Base-by-base conservation (phyloP, 2,797 vertebrate species). In the Falco berigora region DNA sequence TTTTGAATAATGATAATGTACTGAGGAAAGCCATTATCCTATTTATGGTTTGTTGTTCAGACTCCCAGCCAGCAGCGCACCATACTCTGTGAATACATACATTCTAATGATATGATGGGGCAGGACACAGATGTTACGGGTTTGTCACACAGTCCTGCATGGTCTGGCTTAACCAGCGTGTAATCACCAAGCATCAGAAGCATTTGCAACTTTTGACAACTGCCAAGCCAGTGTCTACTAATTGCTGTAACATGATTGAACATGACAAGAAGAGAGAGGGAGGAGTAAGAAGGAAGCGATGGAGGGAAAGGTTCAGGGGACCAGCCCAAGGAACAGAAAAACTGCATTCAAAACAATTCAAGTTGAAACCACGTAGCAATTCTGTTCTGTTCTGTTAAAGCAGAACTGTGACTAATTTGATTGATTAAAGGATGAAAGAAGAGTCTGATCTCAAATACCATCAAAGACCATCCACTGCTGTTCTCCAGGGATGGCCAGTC, bases 31-130 rank as follows among this genome's bases (percentile, higher is more conserved):
- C 38, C 79, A 90, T 76, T 96, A 73, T 92, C 75, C 68, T 83
- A 81, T 89, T 87, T 66, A 90, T 69, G 76, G 96, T 94, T 96
- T 96, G 95, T 94, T 95, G 83, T 92, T 95, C 90, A 88, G 96
- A 91, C 73, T 95, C 86, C 82, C 73, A 77, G 94, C 95, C 93
- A 96, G 30, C 84, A 86, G 64, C 0, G 0, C 76, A 92, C 90
- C 62, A 77, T 88, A 78, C 36, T 44, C 78, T 1, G 8, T 88
- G 96, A 86, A 95, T 93, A 95, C 87, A 94, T 96, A 94, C 84
- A 40, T 95, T 59, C 78, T 90, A 89, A 96, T 92, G 92, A 88
- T 14, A 88, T 76, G 92, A 93, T 13, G 27, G 87, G 78, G 49
- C 66, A 95, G 90, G 52, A 78, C 67, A 52, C 90, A 95, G 95